Percentiles rank a stretch among this genome's conserved stretches.
phyloP scores from a whole-genome alignment of 1,140 invertebrate genomes.

The Lamellibrachia luymesi region DNA sequence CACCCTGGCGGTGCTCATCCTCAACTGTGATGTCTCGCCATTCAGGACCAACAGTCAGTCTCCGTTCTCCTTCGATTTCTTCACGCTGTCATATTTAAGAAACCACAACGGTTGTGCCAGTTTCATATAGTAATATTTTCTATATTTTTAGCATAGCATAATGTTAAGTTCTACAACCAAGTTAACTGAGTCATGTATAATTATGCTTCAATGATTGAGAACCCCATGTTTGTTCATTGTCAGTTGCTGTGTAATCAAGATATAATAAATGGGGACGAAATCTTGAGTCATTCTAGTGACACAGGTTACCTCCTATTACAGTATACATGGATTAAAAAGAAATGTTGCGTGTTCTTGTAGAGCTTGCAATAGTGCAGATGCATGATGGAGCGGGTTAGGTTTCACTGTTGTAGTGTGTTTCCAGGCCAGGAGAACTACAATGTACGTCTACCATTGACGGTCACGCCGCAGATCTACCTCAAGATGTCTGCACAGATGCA shows the following conservation, averaged over 20 bases:
- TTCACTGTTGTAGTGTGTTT: not conserved
- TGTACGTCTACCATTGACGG: conserved; percentile 37
- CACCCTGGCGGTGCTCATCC: conserved; percentile 54
- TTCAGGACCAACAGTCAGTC: conserved; percentile 18
- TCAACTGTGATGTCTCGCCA: conserved; percentile 49
- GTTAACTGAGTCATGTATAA: not conserved
- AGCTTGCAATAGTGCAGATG: not conserved
- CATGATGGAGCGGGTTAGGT: not conserved
- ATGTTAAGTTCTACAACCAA: not conserved
- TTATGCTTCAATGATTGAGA: not conserved
- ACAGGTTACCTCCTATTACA: not conserved
- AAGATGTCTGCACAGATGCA: conserved; percentile 52
- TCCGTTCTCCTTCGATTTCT: conserved; percentile 10
- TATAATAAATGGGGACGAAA: not conserved
- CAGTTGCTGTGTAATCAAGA: not conserved
- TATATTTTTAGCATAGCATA: not conserved
- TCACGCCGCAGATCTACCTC: conserved; percentile 43
- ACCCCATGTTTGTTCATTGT: not conserved
- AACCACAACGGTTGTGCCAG: not conserved
- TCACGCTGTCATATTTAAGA: too few relatives aligned
- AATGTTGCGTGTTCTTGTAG: not conserved
- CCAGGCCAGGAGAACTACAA: conserved; percentile 36
- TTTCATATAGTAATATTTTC: not conserved
- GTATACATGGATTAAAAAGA: not conserved
- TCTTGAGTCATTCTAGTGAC: not conserved